Conservation (phyloP, 2,888 invertebrate species). For the Eristalinus sepulchralis region DNA sequence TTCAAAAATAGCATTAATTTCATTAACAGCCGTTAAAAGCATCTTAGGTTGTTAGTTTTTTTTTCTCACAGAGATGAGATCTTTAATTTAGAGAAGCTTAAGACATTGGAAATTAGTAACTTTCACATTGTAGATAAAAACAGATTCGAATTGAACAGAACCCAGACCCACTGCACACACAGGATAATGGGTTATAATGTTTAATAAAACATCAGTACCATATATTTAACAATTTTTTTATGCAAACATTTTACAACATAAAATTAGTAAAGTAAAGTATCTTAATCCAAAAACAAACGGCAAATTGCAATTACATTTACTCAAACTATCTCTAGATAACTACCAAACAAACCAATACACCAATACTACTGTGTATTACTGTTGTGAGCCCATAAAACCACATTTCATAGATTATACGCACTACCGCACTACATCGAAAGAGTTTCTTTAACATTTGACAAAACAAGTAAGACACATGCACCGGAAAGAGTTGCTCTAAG, state of each 20-base stretch:
- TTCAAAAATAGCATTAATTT: too few species aligned
- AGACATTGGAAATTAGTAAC: too few species aligned
- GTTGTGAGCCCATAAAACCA: constrained; percentile 73
- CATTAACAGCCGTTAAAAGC: too few species aligned
- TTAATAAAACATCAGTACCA: constrained; percentile 41
- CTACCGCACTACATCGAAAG: constrained; percentile 34
- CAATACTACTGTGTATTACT: background rate
- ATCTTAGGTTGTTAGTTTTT: too few species aligned
- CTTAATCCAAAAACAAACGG: constrained; percentile 5
- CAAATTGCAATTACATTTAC: background rate
- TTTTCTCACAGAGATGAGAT: too few species aligned
- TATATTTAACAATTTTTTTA: constrained; percentile 17
- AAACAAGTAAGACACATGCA: constrained; percentile 50
- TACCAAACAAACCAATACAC: background rate
- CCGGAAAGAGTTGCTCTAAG: background rate
- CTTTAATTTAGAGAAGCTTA: too few species aligned
- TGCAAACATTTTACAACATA: background rate
- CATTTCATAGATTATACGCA: constrained; percentile 50
- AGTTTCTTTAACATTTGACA: constrained; percentile 59
- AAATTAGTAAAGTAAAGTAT: background rate
- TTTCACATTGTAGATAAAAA: background rate
- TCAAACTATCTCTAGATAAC: constrained; percentile 3
- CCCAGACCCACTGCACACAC: background rate
- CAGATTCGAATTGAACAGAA: background rate
- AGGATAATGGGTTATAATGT: background rate